Conservation (phyloP, 2,888 invertebrate species). For the Achlya flavicornis region DNA sequence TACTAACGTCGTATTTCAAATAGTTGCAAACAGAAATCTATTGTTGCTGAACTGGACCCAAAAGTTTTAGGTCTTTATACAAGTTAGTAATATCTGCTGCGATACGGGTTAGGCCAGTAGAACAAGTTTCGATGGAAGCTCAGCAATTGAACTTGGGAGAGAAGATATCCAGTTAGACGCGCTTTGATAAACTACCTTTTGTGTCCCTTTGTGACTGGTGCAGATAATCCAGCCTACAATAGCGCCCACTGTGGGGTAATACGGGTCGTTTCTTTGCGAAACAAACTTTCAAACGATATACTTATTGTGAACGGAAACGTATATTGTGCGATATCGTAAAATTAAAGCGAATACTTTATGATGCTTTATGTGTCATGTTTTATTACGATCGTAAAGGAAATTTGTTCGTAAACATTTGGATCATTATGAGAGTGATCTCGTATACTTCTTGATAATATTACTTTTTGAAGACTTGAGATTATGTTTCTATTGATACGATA, state of each 20-base stretch:
- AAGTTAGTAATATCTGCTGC: conserved; percentile 15
- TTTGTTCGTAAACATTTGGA: conserved; percentile 3
- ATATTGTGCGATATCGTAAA: conserved; percentile 6
- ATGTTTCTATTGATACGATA: neutral
- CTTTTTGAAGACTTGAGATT: neutral
- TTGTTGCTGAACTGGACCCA: conserved; percentile 18
- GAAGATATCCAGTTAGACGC: conserved; percentile 64
- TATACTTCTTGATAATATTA: neutral
- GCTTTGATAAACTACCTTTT: conserved; percentile 73
- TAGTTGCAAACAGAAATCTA: conserved; percentile 14
- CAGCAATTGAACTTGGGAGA: conserved; percentile 53
- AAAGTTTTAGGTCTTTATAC: conserved; percentile 19
- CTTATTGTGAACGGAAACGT: conserved; percentile 23
- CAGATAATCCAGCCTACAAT: conserved; percentile 65
- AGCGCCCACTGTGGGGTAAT: conserved; percentile 43
- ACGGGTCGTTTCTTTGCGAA: conserved; percentile 49
- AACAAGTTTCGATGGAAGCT: conserved; percentile 50
- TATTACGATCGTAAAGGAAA: conserved; percentile 8
- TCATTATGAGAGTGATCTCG: neutral
- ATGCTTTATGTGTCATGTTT: conserved; percentile 5
- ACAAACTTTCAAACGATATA: conserved; percentile 44
- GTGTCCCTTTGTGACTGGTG: conserved; percentile 63
- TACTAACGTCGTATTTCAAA: conserved; percentile 6
- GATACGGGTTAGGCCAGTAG: conserved; percentile 43
- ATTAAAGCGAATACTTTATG: conserved; percentile 8